Evolutionary conservation across 2,113 vertebrate species (phyloP), one percentile per base, ranked within the genome.

Genomic region (Grantiella picta): DNA sequence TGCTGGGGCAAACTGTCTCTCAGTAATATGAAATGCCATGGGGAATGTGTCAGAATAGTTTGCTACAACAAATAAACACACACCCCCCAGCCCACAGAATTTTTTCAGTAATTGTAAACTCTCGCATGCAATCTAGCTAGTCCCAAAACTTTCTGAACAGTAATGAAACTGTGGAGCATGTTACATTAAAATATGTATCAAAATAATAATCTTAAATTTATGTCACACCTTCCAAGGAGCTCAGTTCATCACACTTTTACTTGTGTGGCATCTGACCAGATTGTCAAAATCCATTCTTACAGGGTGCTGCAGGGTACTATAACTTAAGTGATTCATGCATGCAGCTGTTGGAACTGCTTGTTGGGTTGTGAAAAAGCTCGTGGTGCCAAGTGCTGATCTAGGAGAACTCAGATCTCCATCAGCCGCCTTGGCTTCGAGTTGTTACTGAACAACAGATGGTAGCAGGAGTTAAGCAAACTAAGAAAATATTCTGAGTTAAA

Each of bases 311-410:
- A 86, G 95, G 94, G 92, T 81, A 89, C 91, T 90, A 54, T 94
- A 89, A 92, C 91, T 86, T 86, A 35, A 94, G 92, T 94, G 96
- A 96, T 94, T 97, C 96, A 94, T 93, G 89, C 81, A 68, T 94
- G 96, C 95, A 96, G 95, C 96, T 96, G 94, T 89, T 95, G 86
- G 94, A 96, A 84, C 86, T 84, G 95, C 95, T 89, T 91, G 88
- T 84, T 88, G 92, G 95, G 95, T 84, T 95, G 95, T 95, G 94
- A 95, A 95, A 92, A 94, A 94, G 53, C 89, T 94, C 29, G 15
- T 6, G 5, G 91, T 96, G 95, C 94, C 95, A 95, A 97, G 83
- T 97, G 96, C 96, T 97, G 96, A 96, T 94, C 95, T 94, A 94
- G 96, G 94, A 94, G 92, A 94, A 96, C 95, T 94, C 91, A 2